phyloP scores from a whole-genome alignment of 2,113 vertebrate species.

The Cavia aperea region DNA sequence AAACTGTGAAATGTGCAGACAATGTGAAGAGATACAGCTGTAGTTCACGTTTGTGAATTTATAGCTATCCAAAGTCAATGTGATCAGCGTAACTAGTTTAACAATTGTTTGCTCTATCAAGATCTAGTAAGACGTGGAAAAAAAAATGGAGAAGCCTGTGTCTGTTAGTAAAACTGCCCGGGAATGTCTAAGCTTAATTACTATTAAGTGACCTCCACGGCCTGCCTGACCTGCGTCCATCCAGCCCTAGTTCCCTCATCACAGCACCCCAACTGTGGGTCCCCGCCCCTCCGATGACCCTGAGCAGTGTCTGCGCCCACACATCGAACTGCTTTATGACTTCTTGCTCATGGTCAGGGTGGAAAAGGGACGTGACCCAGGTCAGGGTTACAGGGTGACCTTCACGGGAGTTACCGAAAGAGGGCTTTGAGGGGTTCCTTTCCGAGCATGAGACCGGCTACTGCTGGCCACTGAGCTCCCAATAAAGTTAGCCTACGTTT shows the following conservation, averaged over 20 bases:
- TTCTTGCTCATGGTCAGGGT: neutral
- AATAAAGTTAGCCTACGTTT: neutral
- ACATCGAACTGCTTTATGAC: neutral
- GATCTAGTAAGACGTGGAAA: neutral
- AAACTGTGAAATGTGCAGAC: neutral
- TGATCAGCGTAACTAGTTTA: neutral
- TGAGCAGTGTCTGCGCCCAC: neutral
- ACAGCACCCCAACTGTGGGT: neutral
- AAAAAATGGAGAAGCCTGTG: neutral
- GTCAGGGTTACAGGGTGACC: neutral
- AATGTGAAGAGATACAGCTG: neutral
- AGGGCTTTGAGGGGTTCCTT: neutral
- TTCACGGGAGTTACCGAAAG: neutral
- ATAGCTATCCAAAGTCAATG: neutral
- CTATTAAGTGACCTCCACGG: neutral
- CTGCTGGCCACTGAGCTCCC: neutral
- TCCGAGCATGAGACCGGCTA: neutral
- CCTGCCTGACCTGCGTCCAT: fast-evolving
- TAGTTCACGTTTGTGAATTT: neutral
- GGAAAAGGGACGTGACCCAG: neutral
- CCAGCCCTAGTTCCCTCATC: neutral
- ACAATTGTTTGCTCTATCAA: neutral
- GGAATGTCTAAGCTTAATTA: neutral
- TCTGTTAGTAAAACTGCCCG: neutral
- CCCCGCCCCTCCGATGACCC: neutral